Base-by-base conservation (phyloP, 1,140 invertebrate species). In the Adoxophyes honmai region DNA sequence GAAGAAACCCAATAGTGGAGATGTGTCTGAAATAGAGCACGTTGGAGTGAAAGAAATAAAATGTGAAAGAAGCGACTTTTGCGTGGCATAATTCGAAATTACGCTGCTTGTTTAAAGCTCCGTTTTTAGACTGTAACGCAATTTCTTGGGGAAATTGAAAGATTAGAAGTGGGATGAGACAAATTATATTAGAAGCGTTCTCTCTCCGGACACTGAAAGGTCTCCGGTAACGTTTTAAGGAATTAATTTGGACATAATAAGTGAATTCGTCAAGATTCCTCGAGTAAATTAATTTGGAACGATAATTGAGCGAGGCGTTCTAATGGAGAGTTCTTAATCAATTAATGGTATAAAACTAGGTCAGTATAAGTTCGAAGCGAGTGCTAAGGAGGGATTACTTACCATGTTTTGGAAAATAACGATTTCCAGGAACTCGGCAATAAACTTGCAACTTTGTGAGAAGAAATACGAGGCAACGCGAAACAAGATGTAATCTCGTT, bases 201-300 rank as follows among this genome's bases (percentile, higher is more conserved):
- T 74, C 64, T 48, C 65, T 60, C 52, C 55, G 57, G 55, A 58
- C 58, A 51, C 42, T 66, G 62, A 75, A 54, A 68, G 60, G 59
- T 61, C 51, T 51, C 66, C 33, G 28, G 55, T 36, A 55, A 51
- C 62, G 38, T 62, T 62, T 55, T 60, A 56, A 60, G 38, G 34
- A 72, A 72, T 71, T 64, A 65, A 69, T 72, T 67, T 64, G 55
- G 63, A 65, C 63, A 55, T 59, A 56, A 60, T 69, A 70, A 70
- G 62, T 68, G 57, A 68, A 71, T 68, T 63, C 60, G 60, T 70
- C 60, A 67, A 64, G 68, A 67, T 62, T 66, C 61, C 52, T 65
- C 28, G 57, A 68, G 52, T 55, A 62, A 68, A 68, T 66, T 62
- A 66, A 59, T 51, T 44, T 53, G 35, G 44, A 68, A 68, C 55